Evolutionary conservation across 1,140 invertebrate genomes (phyloP), one percentile per base, ranked within the genome.

Genomic region (Leptinotarsa undecemlineata): DNA sequence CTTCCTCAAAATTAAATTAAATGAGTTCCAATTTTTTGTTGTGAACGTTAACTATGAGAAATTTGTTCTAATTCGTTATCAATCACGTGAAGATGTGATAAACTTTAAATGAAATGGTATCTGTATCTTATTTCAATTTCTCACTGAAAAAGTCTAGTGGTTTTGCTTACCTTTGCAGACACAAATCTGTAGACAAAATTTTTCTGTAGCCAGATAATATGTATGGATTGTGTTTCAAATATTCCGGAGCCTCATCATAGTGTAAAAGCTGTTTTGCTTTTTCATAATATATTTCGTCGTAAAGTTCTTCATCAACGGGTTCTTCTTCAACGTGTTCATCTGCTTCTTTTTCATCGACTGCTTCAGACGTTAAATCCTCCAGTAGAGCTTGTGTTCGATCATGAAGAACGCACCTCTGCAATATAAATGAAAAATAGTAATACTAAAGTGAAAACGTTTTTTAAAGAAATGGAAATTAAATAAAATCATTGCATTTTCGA

Each of bases 171-270:
- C 94, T 97, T 89, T 95, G 94, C 82, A 96, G 86, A 84, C 95
- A 97, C 78, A 95, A 86, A 85, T 90, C 91, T 42, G 93, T 93
- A 8, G 92, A 91, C 1, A 97, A 86, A 78, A 92, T 91, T 78
- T 92, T 92, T 81, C 95, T 89, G 79, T 93, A 92, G 57, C 92
- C 92, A 48, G 87, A 84, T 14, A 88, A 84, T 80, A 94, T 92
- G 79, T 87, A 93, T 4, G 90, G 90, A 85, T 94, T 94, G 70
- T 89, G 89, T 78, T 88, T 86, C 15, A 91, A 74, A 87, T 95
- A 95, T 66, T 89, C 88, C 15, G 95, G 94, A 67, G 95, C 94
- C 72, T 93, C 90, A 71, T 90, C 86, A 78, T 85, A 90, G 6
- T 77, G 82, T 19, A 90, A 85, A 60, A 90, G 78, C 72, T 84